phyloP scores from a whole-genome alignment of 2,797 vertebrate species.

The Eidolon dupreanum region DNA sequence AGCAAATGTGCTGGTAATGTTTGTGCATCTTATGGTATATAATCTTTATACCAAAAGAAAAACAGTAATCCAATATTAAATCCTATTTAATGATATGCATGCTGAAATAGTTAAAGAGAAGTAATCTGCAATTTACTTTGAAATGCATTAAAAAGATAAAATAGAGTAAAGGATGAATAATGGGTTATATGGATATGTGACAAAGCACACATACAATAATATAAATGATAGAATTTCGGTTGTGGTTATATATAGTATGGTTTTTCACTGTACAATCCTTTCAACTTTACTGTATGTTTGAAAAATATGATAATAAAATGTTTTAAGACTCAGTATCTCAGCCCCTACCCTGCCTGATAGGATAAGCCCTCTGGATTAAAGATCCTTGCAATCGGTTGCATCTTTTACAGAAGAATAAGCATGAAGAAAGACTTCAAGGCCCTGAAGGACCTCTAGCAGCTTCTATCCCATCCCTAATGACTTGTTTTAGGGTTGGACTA shows the following conservation, averaged over 20 bases:
- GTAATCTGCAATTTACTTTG: not conserved
- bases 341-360: not conserved
- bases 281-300: not conserved
- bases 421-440: not conserved
- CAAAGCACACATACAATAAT: not conserved
- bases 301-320: not conserved
- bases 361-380: not conserved
- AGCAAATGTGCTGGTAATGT: not conserved
- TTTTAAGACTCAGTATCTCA: not conserved
- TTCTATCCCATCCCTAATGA: not conserved
- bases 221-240: not conserved
- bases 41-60: not conserved
- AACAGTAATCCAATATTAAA: not conserved
- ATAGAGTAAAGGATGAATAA: not conserved
- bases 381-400: not conserved
- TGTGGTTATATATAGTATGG: not conserved
- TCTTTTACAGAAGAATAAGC: not conserved
- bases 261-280: not conserved
- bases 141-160: not conserved
- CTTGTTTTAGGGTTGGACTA: not conserved
- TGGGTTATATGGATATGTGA: not conserved
- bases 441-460: not conserved
- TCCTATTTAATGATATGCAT: not conserved
- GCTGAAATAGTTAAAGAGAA: constrained; percentile 10
- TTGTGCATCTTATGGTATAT: not conserved